Percentiles rank a stretch among this genome's conserved stretches.
These are phyloP conservation scores for Micrasema minimum DNA, from an alignment of 1,140 invertebrate genomes.

Conservation along the genomic window DNA sequence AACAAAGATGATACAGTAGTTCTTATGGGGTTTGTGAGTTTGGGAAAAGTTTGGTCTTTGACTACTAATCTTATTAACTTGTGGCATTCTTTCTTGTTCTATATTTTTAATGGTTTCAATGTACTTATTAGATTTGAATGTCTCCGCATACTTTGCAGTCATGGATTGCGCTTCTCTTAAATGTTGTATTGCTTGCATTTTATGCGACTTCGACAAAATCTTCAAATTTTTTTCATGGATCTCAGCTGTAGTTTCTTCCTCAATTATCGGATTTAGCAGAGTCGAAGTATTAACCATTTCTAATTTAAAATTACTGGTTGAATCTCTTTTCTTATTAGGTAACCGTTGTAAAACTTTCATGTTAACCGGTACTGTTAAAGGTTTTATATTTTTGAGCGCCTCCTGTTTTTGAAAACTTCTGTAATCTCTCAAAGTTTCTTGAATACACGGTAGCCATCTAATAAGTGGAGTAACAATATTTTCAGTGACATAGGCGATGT, in stretches of 20 bases:
- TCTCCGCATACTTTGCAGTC: slow-evolving; percentile 49
- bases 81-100: slow-evolving; percentile 53
- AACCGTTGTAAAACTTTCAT: slow-evolving; percentile 58
- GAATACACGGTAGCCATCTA: slow-evolving; percentile 60
- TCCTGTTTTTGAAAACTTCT: slow-evolving; percentile 59
- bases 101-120: slow-evolving; percentile 55
- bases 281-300: no score
- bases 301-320: background rate
- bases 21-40: slow-evolving; percentile 58
- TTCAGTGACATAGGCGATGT: slow-evolving; percentile 64
- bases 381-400: slow-evolving; percentile 57
- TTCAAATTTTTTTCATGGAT: slow-evolving; percentile 56
- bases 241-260: slow-evolving; percentile 30
- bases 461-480: slow-evolving; percentile 63
- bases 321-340: slow-evolving; percentile 16
- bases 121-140: slow-evolving; percentile 57
- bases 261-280: no score
- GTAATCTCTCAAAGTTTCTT: slow-evolving; percentile 60
- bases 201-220: slow-evolving; percentile 63
- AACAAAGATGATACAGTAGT: slow-evolving; percentile 64
- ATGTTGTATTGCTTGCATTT: slow-evolving; percentile 60
- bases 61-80: slow-evolving; percentile 3
- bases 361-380: slow-evolving; percentile 59
- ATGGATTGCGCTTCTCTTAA: slow-evolving; percentile 57
- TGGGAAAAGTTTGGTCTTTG: slow-evolving; percentile 49